These are phyloP conservation scores for Nothobranchius kuhntae DNA, from an alignment of 2,113 vertebrate species.

Conservation along the genomic window DNA sequence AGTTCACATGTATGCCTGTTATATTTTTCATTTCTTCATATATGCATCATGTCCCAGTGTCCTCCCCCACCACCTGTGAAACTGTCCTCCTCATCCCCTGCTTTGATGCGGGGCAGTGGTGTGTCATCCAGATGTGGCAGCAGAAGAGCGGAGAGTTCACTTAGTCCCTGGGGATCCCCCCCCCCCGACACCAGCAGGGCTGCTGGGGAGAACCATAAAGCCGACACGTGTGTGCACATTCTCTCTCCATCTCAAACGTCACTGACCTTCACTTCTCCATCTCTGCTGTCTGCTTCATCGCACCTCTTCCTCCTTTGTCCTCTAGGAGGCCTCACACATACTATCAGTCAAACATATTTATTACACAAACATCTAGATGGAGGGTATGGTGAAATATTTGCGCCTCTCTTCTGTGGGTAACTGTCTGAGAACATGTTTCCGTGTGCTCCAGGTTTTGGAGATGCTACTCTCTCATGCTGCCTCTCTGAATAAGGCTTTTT, in stretches of 20 bases:
- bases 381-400: not conserved
- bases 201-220: conserved; percentile 24
- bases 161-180: conserved; percentile 49
- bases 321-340: conserved; percentile 7
- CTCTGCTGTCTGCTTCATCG: conserved; percentile 5
- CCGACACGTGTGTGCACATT: conserved; percentile 4
- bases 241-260: conserved; percentile 1
- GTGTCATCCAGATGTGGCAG: conserved; percentile 73
- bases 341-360: conserved; percentile 3
- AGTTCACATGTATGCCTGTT: not conserved
- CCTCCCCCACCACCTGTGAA: conserved; percentile 39
- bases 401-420: conserved; percentile 6
- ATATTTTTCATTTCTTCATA: not conserved
- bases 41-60: conserved; percentile 1
- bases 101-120: conserved; percentile 65
- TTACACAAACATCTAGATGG: conserved; percentile 5
- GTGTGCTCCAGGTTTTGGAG: not conserved
- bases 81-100: conserved; percentile 15
- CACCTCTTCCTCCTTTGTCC: not conserved
- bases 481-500: not conserved
- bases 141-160: conserved; percentile 56
- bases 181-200: conserved; percentile 23
- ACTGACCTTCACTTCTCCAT: not conserved
- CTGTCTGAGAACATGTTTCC: conserved; percentile 9
- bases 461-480: not conserved